phyloP scores from a whole-genome alignment of 2,113 vertebrate species.

The Lagopus leucura region DNA sequence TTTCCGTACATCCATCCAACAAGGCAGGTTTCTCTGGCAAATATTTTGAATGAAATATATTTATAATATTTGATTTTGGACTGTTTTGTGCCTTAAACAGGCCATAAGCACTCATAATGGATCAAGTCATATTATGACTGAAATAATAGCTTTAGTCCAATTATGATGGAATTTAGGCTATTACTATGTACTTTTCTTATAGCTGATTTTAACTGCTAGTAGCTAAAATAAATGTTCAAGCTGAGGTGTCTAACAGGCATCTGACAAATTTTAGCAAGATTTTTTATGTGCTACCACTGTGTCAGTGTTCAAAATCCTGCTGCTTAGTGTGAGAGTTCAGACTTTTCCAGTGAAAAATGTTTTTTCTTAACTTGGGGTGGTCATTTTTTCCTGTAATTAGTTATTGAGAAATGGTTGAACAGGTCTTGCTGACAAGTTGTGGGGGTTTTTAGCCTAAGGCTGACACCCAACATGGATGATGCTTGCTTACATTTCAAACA shows the following conservation, averaged over 20 bases:
- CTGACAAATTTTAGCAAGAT: background rate
- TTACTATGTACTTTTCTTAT: background rate
- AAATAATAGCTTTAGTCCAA: background rate
- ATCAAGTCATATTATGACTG: background rate
- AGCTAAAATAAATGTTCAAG: background rate
- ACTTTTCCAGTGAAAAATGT: background rate
- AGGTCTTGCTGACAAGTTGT: background rate
- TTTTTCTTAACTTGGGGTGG: background rate
- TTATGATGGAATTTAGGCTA: background rate
- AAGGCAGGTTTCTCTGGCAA: background rate
- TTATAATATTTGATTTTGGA: background rate
- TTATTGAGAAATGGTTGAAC: background rate
- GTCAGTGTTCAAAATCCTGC: background rate
- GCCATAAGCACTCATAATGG: background rate
- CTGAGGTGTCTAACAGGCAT: background rate
- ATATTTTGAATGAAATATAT: background rate
- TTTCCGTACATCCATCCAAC: background rate
- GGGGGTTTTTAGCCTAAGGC: background rate
- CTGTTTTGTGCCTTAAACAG: background rate
- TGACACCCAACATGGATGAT: background rate
- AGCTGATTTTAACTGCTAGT: background rate
- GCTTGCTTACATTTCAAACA: background rate
- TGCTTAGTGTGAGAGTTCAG: background rate
- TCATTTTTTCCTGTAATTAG: accelerated
- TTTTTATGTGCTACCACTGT: background rate